Percentiles rank a stretch among this genome's conserved stretches.
These are phyloP conservation scores for Andinoacara biseriatus DNA, from an alignment of 2,113 vertebrate genomes.

Conservation along the genomic window DNA sequence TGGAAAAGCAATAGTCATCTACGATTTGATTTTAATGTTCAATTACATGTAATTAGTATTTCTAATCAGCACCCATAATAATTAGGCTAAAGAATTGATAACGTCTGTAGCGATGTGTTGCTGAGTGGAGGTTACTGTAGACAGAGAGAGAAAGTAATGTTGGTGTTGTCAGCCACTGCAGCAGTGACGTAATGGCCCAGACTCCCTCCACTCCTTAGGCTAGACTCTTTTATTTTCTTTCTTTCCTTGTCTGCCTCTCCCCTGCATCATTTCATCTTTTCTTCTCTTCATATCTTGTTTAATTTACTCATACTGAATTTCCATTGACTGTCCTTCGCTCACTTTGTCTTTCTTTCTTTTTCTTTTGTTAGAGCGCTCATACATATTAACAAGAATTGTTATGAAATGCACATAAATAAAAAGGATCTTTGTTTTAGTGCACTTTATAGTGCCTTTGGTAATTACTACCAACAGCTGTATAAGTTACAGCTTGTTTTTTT, in stretches of 20 bases:
- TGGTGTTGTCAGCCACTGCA: conserved; percentile 62
- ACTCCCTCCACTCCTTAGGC: conserved; percentile 23
- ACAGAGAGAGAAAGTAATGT: background rate
- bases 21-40: background rate
- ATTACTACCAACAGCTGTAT: background rate
- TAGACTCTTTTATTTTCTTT: conserved; percentile 34
- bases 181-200: conserved; percentile 64
- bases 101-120: background rate
- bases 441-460: background rate
- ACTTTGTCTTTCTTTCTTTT: background rate
- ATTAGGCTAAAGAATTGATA: background rate
- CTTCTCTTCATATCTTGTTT: conserved; percentile 10
- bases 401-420: conserved; percentile 2
- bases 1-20: background rate
- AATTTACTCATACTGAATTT: background rate
- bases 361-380: background rate
- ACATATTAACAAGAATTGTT: background rate
- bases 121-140: background rate
- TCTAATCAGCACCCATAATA: background rate
- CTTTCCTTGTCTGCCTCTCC: conserved; percentile 14
- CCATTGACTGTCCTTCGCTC: background rate
- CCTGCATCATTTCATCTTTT: conserved; percentile 31
- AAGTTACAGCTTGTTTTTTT: background rate
- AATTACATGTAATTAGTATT: background rate
- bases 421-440: background rate